Evolutionary conservation across 2,888 invertebrate species (phyloP).

Genomic region (Drymonia ruficornis): DNA sequence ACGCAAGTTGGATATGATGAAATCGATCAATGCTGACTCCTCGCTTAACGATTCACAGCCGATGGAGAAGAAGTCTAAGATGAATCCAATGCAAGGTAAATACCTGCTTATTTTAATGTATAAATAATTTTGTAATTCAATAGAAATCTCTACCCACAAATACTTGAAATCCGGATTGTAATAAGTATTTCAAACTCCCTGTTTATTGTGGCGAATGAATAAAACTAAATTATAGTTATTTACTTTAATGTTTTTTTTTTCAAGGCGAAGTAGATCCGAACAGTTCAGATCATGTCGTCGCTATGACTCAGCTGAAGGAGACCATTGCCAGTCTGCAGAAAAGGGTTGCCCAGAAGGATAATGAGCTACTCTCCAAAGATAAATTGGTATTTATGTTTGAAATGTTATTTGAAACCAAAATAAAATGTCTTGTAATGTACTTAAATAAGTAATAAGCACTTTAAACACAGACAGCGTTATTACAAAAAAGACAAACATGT

Average conservation of each 20-base stretch:
- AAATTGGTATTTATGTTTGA: constrained; percentile 88
- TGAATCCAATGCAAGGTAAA: constrained; percentile 77
- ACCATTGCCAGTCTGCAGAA: constrained; percentile 96
- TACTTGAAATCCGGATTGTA: too few species aligned
- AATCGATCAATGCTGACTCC: constrained; percentile 68
- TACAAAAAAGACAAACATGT: too few species aligned
- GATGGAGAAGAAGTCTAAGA: constrained; percentile 74
- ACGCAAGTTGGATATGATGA: constrained; percentile 74
- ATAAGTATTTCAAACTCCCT: too few species aligned
- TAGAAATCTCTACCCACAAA: too few species aligned
- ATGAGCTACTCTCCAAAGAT: constrained; percentile 94
- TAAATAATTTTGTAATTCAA: too few species aligned
- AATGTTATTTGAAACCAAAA: too few species aligned
- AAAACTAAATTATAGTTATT: background rate
- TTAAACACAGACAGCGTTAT: too few species aligned
- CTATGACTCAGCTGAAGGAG: constrained; percentile 97
- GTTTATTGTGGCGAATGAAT: too few species aligned
- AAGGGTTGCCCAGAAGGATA: constrained; percentile 93
- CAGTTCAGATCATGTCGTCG: constrained; percentile 96
- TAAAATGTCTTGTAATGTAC: too few species aligned
- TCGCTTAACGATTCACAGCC: constrained; percentile 72
- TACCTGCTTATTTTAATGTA: too few species aligned
- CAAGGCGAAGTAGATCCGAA: constrained; percentile 89
- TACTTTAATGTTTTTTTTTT: constrained; percentile 28
- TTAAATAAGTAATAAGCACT: too few species aligned